Percentiles rank a stretch among this genome's conserved stretches.
phyloP scores from a whole-genome alignment of 2,888 invertebrate species.

The Dryomyza anilis region DNA sequence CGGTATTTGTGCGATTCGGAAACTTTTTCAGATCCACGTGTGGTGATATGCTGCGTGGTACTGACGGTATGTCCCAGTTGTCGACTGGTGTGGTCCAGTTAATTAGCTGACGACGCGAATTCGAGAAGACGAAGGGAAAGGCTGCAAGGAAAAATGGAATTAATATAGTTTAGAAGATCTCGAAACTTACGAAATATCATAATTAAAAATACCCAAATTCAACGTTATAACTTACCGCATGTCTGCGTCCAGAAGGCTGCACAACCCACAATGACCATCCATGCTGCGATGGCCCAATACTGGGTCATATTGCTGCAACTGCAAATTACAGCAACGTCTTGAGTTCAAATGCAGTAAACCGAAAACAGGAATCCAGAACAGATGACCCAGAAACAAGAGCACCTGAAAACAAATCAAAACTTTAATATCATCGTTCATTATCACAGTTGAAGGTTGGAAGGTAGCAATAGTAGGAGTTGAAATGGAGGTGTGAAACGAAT shows the following conservation, averaged over 20 bases:
- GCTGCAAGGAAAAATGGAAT: conserved; percentile 38
- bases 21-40: conserved; percentile 51
- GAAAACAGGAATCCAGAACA: not conserved
- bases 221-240: not conserved
- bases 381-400: not conserved
- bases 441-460: not conserved
- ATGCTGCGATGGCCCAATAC: conserved; percentile 16
- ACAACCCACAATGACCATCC: conserved; percentile 21
- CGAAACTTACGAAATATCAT: no score
- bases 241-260: conserved; percentile 23
- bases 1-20: conserved; percentile 51
- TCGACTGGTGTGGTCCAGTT: conserved; percentile 57
- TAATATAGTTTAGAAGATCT: not conserved
- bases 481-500: not conserved
- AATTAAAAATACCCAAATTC: no score
- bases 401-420: conserved; percentile 8
- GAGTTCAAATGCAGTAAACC: not conserved
- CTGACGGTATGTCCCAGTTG: conserved; percentile 54
- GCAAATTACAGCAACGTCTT: no score
- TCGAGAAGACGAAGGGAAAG: conserved; percentile 48
- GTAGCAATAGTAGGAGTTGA: not conserved
- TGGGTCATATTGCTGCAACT: not conserved
- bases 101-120: conserved; percentile 45
- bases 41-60: conserved; percentile 58
- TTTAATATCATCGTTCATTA: conserved; percentile 15